Evolutionary conservation across 2,113 vertebrate genomes (phyloP).

Genomic region (Gallinago paraguaiae): DNA sequence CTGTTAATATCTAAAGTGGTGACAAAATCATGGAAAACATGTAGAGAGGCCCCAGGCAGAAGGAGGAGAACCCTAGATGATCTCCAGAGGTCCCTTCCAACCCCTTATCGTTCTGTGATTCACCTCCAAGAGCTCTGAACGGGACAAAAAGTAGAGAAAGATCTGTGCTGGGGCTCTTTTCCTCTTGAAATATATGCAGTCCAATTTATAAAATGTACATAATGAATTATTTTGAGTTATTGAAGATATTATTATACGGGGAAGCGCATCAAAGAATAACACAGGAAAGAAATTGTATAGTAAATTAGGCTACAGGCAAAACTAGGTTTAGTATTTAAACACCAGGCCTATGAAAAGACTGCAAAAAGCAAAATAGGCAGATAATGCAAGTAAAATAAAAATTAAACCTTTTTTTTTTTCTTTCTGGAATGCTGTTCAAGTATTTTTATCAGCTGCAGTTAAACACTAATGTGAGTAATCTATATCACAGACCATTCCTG

Average conservation of each 20-base stretch:
- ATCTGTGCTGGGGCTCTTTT: no score
- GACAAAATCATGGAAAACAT: background rate
- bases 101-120: no score
- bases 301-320: background rate
- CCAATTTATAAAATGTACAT: background rate
- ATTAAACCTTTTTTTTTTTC: fast-evolving
- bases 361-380: background rate
- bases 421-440: background rate
- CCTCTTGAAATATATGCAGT: background rate
- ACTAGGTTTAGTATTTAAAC: background rate
- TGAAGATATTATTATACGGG: background rate
- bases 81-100: no score
- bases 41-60: background rate
- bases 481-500: background rate
- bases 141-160: no score
- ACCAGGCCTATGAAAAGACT: background rate
- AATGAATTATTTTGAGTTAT: background rate
- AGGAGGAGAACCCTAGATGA: background rate
- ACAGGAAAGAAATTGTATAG: background rate
- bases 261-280: background rate
- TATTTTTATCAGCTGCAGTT: background rate
- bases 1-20: background rate
- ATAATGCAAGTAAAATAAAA: background rate
- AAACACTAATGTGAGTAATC: background rate
- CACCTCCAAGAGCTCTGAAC: no score